Evolutionary conservation across 2,888 invertebrate species (phyloP), one percentile per base, ranked within the genome.

Genomic region (Patella pellucida): DNA sequence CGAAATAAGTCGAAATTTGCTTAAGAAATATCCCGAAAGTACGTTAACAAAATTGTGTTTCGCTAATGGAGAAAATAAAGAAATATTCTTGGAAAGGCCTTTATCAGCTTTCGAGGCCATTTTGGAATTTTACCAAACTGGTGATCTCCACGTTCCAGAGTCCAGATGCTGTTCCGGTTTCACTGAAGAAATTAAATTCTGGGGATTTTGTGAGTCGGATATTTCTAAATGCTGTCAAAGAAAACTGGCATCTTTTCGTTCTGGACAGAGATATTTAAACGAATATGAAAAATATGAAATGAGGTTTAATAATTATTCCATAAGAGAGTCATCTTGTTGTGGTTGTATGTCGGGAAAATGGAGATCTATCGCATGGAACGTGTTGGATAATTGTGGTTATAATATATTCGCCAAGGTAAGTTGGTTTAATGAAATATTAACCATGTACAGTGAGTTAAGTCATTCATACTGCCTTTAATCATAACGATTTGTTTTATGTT

Each of bases 51-150:
- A 23, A 9, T 23, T 51, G 11, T 67, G n/a, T 41, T 50, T 54
- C 27, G 19, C 72, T 16, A n/a, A 9, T 5, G 51, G 15, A 12
- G 50, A 56, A 27, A 56, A 16, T 56, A 23, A 62, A 16, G 41
- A 54, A 19, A 15, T 72, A 7, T 62, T 56, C 50, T 67, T 72
- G 23, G 50, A 72, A 23, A 52, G 72, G 62, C 72, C 72, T 15
- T n/a, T 27, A 11, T 27, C 72, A 27, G 54, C 50, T 31, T 72
- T 72, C n/a, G 67, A 72, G 51, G 31, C 41, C 1, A 62, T 72
- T 19, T 50, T 72, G 3, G 72, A 50, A n/a, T 72, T 19, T 67
- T 62, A 72, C 23, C 72, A 72, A 23, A 72, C 72, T 15, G 72
- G 50, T 11, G 50, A 62, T 51, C 72, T 72, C 4, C 72, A 72